Base-by-base conservation (phyloP, 2,113 vertebrate genomes). In the Mormyrus iriodes region DNA sequence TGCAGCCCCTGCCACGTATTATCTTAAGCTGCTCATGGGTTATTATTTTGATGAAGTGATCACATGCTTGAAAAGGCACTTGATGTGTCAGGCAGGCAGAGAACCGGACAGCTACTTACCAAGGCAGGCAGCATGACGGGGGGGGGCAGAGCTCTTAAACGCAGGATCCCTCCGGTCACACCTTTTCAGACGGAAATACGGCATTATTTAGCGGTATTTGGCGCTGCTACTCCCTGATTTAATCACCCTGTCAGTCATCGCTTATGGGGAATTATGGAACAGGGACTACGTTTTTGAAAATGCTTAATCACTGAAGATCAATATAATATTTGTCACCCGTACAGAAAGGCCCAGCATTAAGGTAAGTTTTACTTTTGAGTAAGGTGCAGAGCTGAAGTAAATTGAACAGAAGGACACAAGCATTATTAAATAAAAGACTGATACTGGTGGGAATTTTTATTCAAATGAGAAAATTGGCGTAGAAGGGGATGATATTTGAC, bases 21-120 rank as follows among this genome's bases (percentile, higher is more conserved):
- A 96, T 94, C 95, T 94, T 95, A 95, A 96, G 95, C 95, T 94
- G 91, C 89, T 93, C 91, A 88, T 89, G 92, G 90, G 93, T 93
- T 94, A 91, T 91, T 91, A 88, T 94, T 93, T 94, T 93, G 91
- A 92, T 93, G 90, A 91, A 91, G 91, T 90, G 90, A 92, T 93
- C 90, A 93, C 91, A 44, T 85, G 90, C 91, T 86, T 73, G 82
- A 49, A 49, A 85, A 91, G 88, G 88, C 90, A 91, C 46, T 91
- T 79, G 76, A 51, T 52, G 55, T 88, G 83, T 89, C 83, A 51
- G 24, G 35, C 83, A 51, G 24, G 35, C 85, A 87, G 55, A 91
- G 83, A 85, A 51, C 27, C 12, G n/a, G 44, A 21, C 35, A 87
- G 35, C 65, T 79, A 61, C 86, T 85, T 83, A 85, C 86, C 61